These are phyloP conservation scores for Drosophila tropicalis DNA, from an alignment of 1,140 invertebrate species.

Conservation along the genomic window DNA sequence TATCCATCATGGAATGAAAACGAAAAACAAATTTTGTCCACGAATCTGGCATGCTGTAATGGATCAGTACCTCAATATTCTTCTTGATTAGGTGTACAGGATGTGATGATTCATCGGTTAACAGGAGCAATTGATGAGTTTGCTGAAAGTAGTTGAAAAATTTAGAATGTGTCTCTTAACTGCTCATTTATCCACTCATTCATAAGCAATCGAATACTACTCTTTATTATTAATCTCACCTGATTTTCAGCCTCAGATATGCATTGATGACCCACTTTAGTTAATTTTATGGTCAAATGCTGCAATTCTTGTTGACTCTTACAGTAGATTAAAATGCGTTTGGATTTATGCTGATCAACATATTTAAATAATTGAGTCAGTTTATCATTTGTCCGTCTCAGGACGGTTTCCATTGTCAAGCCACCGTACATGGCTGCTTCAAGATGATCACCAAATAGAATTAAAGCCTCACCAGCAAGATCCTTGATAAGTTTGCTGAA, in stretches of 20 bases:
- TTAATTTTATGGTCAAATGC: not conserved
- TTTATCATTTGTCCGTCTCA: constrained; percentile 26
- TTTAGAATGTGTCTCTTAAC: not conserved
- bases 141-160: constrained; percentile 21
- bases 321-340: constrained; percentile 52
- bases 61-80: constrained; percentile 49
- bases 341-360: constrained; percentile 1
- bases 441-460: constrained; percentile 53
- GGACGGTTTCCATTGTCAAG: constrained; percentile 23
- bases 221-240: constrained; percentile 16
- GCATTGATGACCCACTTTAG: constrained; percentile 25
- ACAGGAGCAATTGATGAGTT: constrained; percentile 35
- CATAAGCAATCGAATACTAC: no score
- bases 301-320: constrained; percentile 25
- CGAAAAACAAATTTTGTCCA: constrained; percentile 49
- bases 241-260: not conserved
- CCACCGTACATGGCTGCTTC: constrained; percentile 58
- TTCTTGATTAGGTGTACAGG: not conserved
- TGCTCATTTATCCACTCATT: not conserved
- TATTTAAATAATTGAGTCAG: not conserved
- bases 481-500: constrained; percentile 28
- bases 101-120: constrained; percentile 21
- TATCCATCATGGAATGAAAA: constrained; percentile 39
- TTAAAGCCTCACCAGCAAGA: constrained; percentile 17
- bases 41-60: constrained; percentile 43